Conservation (phyloP, 2,888 invertebrate genomes). For the Seira ritae region DNA sequence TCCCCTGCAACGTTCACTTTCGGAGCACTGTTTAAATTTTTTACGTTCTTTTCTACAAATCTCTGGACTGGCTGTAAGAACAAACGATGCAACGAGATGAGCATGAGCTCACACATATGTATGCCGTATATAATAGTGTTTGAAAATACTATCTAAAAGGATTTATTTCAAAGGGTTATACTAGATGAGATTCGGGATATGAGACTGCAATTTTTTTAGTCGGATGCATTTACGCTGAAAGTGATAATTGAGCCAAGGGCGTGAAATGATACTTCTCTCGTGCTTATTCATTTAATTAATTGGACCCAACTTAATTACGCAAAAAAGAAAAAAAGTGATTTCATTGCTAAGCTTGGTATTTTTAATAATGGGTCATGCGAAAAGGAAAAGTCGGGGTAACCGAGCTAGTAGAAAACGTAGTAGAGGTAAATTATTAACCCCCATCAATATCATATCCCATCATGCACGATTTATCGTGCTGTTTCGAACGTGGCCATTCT, state of each 20-base stretch:
- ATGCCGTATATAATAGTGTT: background rate
- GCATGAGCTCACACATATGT: background rate
- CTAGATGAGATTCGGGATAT: constrained; percentile 14
- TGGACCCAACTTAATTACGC: background rate
- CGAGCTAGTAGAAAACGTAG: constrained; percentile 52
- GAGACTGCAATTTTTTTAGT: constrained; percentile 43
- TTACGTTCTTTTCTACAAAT: too few relatives aligned
- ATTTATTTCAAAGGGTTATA: background rate
- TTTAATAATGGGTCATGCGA: constrained; percentile 54
- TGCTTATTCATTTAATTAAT: constrained; percentile 17
- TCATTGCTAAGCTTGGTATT: constrained; percentile 36
- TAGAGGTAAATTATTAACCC: constrained; percentile 54
- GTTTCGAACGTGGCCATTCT: too few relatives aligned
- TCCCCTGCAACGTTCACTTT: too few relatives aligned
- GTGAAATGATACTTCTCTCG: constrained; percentile 20
- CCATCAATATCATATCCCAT: too few relatives aligned
- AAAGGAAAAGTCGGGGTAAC: constrained; percentile 46
- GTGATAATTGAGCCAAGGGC: constrained; percentile 59
- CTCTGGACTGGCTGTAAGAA: too few relatives aligned
- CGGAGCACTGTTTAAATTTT: too few relatives aligned
- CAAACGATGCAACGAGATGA: too few relatives aligned
- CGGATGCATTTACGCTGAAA: constrained; percentile 22
- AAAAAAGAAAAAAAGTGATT: constrained; percentile 38
- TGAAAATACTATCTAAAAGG: background rate
- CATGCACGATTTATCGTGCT: too few relatives aligned